Conservation (phyloP, 2,888 invertebrate genomes). For the Pollenia griseotomentosa region DNA sequence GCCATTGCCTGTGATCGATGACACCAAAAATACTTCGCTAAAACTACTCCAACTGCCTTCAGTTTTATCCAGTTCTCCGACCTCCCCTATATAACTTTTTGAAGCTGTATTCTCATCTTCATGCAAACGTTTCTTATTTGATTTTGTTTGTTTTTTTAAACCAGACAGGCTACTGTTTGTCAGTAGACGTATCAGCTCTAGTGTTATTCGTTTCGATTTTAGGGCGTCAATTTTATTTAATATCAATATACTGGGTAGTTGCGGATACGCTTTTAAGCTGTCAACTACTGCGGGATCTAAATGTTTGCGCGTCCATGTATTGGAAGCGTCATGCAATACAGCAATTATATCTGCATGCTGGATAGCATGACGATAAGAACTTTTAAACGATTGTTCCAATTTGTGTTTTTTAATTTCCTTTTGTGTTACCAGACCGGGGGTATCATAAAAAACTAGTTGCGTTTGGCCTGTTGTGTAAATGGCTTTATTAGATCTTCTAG, state of each 20-base stretch:
- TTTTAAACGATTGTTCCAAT: constrained; percentile 86
- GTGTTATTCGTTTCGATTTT: constrained; percentile 89
- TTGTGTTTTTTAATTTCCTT: constrained; percentile 86
- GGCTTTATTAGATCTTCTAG: constrained; percentile 89
- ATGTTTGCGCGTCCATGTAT: constrained; percentile 87
- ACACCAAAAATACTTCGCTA: constrained; percentile 95
- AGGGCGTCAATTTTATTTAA: constrained; percentile 94
- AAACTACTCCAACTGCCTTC: constrained; percentile 90
- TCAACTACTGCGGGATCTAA: constrained; percentile 89
- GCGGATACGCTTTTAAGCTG: constrained; percentile 87
- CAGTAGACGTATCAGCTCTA: constrained; percentile 89
- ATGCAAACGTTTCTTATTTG: constrained; percentile 70
- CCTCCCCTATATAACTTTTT: constrained; percentile 5
- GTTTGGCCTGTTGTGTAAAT: constrained; percentile 90
- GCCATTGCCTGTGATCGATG: constrained; percentile 92
- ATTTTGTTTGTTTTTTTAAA: constrained; percentile 77
- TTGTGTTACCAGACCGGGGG: constrained; percentile 93
- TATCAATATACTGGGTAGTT: constrained; percentile 89
- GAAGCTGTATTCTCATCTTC: neutral
- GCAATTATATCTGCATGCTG: constrained; percentile 92
- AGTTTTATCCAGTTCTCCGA: constrained; percentile 72
- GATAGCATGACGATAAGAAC: constrained; percentile 85
- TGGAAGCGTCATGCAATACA: constrained; percentile 93
- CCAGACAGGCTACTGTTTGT: constrained; percentile 86
- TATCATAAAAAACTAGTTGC: constrained; percentile 96